These are phyloP conservation scores for Aradophagus sp. DNA, from an alignment of 1,140 invertebrate species.

Conservation along the genomic window DNA sequence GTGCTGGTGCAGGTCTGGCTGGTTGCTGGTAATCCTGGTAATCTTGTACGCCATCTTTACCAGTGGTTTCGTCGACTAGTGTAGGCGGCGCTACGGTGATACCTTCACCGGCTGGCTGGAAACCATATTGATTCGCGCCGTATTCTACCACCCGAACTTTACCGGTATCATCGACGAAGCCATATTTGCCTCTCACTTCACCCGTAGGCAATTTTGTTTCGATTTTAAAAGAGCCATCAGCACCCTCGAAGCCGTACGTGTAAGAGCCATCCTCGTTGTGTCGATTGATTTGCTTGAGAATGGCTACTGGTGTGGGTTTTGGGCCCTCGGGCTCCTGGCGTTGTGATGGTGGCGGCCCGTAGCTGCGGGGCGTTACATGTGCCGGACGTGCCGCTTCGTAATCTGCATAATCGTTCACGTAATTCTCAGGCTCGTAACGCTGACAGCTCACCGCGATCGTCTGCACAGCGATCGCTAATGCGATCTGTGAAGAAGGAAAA, in stretches of 20 bases:
- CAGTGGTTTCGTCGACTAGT: conserved; percentile 82
- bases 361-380: conserved; percentile 72
- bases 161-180: conserved; percentile 88
- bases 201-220: conserved; percentile 86
- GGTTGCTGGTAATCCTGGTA: conserved; percentile 65
- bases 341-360: conserved; percentile 66
- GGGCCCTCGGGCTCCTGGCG: conserved; percentile 70
- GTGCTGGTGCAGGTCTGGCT: conserved; percentile 52
- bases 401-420: conserved; percentile 78
- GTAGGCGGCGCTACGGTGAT: conserved; percentile 89
- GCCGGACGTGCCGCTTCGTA: conserved; percentile 78
- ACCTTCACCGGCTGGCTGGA: conserved; percentile 89
- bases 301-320: conserved; percentile 82
- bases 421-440: conserved; percentile 68
- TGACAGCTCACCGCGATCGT: conserved; percentile 65
- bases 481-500: conserved; percentile 66
- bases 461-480: conserved; percentile 63
- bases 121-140: conserved; percentile 89
- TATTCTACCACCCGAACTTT: conserved; percentile 90
- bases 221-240: conserved; percentile 89
- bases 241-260: conserved; percentile 90
- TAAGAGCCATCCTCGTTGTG: conserved; percentile 91
- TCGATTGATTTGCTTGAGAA: conserved; percentile 89
- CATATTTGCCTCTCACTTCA: conserved; percentile 89
- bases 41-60: conserved; percentile 73